Conservation (phyloP, 2,797 vertebrate genomes). For the Orestias chungarensis region DNA sequence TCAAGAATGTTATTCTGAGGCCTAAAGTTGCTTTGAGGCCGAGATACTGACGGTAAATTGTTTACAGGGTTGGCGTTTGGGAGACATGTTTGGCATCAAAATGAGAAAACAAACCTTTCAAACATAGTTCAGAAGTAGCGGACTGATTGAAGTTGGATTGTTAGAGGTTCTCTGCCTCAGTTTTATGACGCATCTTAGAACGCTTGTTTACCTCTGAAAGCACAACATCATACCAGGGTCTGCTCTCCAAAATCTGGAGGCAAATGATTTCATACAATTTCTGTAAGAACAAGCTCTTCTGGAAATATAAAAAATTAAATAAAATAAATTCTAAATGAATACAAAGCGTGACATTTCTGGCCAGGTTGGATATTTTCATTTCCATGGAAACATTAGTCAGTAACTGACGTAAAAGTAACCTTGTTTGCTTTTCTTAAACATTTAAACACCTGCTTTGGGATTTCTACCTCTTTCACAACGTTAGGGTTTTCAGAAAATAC, state of each 20-base stretch:
- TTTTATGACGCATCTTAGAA: background rate
- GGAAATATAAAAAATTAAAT: background rate
- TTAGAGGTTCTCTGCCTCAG: background rate
- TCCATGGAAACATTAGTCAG: background rate
- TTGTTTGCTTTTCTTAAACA: background rate
- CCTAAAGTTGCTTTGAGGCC: constrained; percentile 8
- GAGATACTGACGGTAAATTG: constrained; percentile 2
- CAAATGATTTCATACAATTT: background rate
- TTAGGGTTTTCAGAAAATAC: background rate
- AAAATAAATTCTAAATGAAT: too few relatives aligned
- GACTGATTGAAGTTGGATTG: background rate
- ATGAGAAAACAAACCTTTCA: constrained; percentile 20
- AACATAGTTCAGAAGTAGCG: background rate
- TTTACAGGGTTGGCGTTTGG: constrained; percentile 32
- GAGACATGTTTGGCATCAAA: constrained; percentile 17
- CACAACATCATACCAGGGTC: background rate
- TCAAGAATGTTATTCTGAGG: constrained; percentile 8
- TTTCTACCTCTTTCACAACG: background rate
- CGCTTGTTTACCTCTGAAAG: background rate
- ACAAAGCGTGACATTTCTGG: background rate
- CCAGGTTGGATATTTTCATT: background rate
- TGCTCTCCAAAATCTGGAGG: background rate
- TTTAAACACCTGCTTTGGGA: background rate
- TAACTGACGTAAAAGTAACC: background rate
- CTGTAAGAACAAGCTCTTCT: background rate